Evolutionary conservation across 2,888 invertebrate species (phyloP), one percentile per base, ranked within the genome.

Genomic region (Nasonia oneida): DNA sequence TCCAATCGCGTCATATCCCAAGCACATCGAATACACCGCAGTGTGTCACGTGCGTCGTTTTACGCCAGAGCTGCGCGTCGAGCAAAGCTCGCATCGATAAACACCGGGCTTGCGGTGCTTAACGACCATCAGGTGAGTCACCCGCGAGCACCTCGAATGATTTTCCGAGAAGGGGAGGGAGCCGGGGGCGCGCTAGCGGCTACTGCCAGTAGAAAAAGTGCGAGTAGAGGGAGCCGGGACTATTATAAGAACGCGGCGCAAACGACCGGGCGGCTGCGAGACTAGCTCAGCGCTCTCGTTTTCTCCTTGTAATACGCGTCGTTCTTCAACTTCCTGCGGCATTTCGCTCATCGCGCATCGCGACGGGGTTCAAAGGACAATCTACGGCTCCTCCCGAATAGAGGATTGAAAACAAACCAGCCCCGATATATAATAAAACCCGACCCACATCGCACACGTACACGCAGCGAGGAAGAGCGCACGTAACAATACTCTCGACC

Each of bases 101-200:
- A n/a, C n/a, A 61, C n/a, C 18, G 3, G 15, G 57, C 57, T 1
- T 5, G 29, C 23, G 57, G 18, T 29, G 29, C 29, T 29, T 15
- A 57, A 18, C 4, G 4, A 8, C 3, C 57, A 23, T 23, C 23
- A 61, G 57, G 57, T 29, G 29, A 29, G 33, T 67, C 67, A 67
- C 67, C 18, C 67, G 2, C 10, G 57, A 33, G n/a, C 42, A 64
- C 6, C 50, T 79, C 80, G 80, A 84, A 84, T 80, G 70, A 84
- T 84, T 75, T 53, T 74, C 75, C 39, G 67, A 37, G 4, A 67
- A 53, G 29, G 29, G 29, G 64, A 29, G 29, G 29, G 10, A 33
- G 67, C 53, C 29, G 29, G 29, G 29, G 29, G 29, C 1, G 29
- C 29, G 29, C 1, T 29, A 1, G 29, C 53, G 76, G 70, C 70